These are phyloP conservation scores for Heterodera carotae DNA, from an alignment of 1,140 invertebrate species.

Conservation along the genomic window DNA sequence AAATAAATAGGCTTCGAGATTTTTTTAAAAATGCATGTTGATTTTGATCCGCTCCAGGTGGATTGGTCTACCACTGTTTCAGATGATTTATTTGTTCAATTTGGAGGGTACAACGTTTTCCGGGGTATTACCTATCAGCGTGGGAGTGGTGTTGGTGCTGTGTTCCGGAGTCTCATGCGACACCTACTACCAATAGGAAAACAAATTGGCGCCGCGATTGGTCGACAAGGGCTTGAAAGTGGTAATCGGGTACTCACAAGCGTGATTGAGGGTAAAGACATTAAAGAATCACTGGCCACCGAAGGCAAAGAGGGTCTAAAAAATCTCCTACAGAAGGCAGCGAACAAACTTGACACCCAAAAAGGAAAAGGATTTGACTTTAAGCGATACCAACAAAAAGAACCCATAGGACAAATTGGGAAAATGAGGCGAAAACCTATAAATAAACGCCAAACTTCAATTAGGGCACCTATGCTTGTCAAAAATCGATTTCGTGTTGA, in stretches of 20 bases:
- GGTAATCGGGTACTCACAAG: constrained; percentile 4
- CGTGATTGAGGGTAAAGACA: constrained; percentile 7
- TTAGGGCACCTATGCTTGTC: background rate
- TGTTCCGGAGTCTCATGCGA: constrained; percentile 3
- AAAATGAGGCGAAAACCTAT: background rate
- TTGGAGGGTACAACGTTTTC: constrained; percentile 9
- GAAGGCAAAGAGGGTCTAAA: background rate
- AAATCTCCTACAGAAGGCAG: background rate
- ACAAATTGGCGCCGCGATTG: constrained; percentile 11
- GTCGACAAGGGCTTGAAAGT: constrained; percentile 1
- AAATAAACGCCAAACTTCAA: constrained; percentile 12
- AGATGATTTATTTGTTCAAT: background rate
- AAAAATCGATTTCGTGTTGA: constrained; percentile 14
- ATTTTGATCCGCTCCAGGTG: constrained; percentile 12
- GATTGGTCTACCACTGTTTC: constrained; percentile 13
- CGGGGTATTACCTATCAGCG: constrained; percentile 1
- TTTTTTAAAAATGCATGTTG: constrained; percentile 26
- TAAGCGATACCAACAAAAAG: background rate
- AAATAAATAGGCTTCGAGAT: constrained; percentile 7
- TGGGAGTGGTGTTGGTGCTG: background rate
- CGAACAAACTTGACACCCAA: background rate
- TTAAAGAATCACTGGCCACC: constrained; percentile 1
- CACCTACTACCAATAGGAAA: background rate
- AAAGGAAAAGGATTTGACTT: constrained; percentile 20
- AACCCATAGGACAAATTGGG: no score